Evolutionary conservation across 1,140 invertebrate genomes (phyloP), one percentile per base, ranked within the genome.

Genomic region (Maconellicoccus hirsutus): DNA sequence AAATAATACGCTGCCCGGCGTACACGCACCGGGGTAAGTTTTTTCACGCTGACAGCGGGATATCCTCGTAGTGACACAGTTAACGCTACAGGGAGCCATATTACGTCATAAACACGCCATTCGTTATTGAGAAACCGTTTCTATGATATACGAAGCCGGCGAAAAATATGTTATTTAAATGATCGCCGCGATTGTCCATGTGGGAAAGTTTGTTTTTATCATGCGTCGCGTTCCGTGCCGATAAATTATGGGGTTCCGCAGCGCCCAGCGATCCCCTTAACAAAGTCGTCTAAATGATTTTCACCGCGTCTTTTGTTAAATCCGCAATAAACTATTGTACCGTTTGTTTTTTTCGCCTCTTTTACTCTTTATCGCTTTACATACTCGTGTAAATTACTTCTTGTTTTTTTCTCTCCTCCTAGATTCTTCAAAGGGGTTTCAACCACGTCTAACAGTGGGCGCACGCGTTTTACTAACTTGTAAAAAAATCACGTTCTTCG

Each of bases 71-170:
- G 42, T 52, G 42, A 52, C 42, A 52, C 42, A 52, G 42, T 52
- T 52, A 16, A 52, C 42, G 4, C 42, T 52, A 52, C 42, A 16
- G 42, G 42, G 42, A 52, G 42, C 42, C 16, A 8, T 52, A 52
- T 52, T 52, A 52, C 42, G 42, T 52, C 42, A 52, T 52, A 52
- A 52, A 52, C 42, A 52, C 42, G 16, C 42, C 42, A 52, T 52
- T 52, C 42, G 42, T 52, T 52, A 52, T 52, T 52, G 16, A 52
- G 42, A 52, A 52, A 52, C 42, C 42, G 42, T 52, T 52, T 52
- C 42, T 52, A 52, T 19, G 42, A 52, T 52, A 52, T 52, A 52
- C 42, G 42, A 6, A 2, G 12, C 12, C 42, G 12, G n/a, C 42
- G 42, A 52, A 52, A 52, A 52, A 52, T 52, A 52, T 52, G 42